These are phyloP conservation scores for Lota lota DNA, from an alignment of 2,113 vertebrate species.

Conservation along the genomic window DNA sequence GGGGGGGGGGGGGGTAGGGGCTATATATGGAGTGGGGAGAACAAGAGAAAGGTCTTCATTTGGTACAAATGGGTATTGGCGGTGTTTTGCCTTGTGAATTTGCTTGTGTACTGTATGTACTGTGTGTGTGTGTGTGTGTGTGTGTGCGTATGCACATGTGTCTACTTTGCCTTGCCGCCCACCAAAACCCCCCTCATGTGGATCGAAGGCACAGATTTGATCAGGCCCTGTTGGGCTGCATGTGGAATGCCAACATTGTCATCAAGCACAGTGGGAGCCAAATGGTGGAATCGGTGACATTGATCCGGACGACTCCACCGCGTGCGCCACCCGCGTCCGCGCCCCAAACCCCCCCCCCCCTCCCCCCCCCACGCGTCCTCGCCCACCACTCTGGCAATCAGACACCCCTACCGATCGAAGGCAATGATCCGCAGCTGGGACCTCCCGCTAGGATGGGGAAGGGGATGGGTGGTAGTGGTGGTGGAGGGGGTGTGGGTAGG, in stretches of 20 bases:
- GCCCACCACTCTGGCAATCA: constrained; percentile 65
- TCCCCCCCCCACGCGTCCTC: not conserved
- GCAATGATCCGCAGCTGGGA: constrained; percentile 70
- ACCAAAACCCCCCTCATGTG: constrained; percentile 25
- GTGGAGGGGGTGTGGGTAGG: not conserved
- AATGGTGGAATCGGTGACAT: constrained; percentile 71
- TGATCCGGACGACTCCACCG: constrained; percentile 69
- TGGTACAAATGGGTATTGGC: not conserved
- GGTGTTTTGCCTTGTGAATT: not conserved
- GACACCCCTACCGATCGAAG: constrained; percentile 63
- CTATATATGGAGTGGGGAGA: too few relatives aligned
- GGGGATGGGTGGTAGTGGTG: constrained; percentile 26
- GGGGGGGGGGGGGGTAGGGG: too few relatives aligned
- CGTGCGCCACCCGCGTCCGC: constrained; percentile 31
- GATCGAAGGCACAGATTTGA: constrained; percentile 73
- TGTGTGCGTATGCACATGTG: constrained; percentile 20
- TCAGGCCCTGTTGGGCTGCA: constrained; percentile 65
- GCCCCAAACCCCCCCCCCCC: not conserved
- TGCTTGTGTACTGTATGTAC: constrained; percentile 28
- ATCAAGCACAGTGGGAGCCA: constrained; percentile 77
- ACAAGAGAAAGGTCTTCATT: not conserved
- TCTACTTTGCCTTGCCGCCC: constrained; percentile 45
- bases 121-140: too few relatives aligned
- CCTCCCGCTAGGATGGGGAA: constrained; percentile 47
- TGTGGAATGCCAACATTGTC: constrained; percentile 75